Evolutionary conservation across 2,888 invertebrate genomes (phyloP).

Genomic region (Argyresthia goedartella): DNA sequence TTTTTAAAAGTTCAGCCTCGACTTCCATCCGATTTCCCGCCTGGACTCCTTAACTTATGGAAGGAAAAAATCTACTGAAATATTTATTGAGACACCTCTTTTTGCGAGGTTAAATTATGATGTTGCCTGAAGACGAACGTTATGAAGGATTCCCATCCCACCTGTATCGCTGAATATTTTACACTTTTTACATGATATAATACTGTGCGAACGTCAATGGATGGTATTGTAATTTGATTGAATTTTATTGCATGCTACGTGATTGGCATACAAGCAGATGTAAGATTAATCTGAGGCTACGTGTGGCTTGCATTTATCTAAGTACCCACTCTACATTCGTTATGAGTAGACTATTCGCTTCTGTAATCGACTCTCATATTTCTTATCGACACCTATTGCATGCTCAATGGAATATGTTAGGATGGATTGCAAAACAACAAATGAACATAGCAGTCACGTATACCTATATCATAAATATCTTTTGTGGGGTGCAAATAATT

Average conservation of each 20-base stretch:
- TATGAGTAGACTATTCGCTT: not conserved
- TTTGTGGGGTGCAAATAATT: no score
- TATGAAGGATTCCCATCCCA: constrained; percentile 15
- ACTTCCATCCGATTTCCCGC: constrained; percentile 70
- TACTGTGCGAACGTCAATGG: constrained; percentile 6
- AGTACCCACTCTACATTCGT: not conserved
- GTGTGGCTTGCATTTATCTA: not conserved
- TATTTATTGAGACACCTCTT: constrained; percentile 58
- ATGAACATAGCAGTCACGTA: no score
- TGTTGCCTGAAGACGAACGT: constrained; percentile 36
- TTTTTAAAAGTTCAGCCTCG: constrained; percentile 67
- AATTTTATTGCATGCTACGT: constrained; percentile 3
- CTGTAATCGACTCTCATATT: not conserved
- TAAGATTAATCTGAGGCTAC: not conserved
- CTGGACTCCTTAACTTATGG: constrained; percentile 55
- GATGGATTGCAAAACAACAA: not conserved
- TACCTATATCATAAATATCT: no score
- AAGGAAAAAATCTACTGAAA: constrained; percentile 59
- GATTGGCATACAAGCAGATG: not conserved
- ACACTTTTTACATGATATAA: constrained; percentile 31
- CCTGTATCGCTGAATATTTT: constrained; percentile 26
- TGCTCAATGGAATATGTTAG: not conserved
- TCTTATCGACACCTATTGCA: not conserved
- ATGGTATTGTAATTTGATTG: constrained; percentile 3
- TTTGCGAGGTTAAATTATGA: constrained; percentile 59